Base-by-base conservation (phyloP, 2,113 vertebrate genomes). In the Drymodes brunneopygia region DNA sequence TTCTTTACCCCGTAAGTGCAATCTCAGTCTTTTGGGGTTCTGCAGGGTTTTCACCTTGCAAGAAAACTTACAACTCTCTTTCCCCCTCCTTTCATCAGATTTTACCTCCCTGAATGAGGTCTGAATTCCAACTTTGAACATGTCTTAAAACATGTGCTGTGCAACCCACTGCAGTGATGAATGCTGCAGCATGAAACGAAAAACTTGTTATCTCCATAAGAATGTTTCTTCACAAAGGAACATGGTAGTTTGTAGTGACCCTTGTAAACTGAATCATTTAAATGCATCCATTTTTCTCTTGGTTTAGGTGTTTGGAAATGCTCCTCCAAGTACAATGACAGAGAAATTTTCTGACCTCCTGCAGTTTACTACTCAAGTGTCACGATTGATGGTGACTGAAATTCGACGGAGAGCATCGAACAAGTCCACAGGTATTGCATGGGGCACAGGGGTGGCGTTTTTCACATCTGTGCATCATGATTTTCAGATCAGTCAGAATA, bases 331-430 rank as follows among this genome's bases (percentile, higher is more conserved):
- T 98, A 99, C 98, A 90, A 99, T 99, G 99, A 99, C 97, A 53
- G 99, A 99, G 97, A 99, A 99, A 93, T 99, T 99, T 96, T 99
- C 99, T 28, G 99, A 99, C 97, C 98, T 99, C 95, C 98, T 99
- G 81, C 99, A 99, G 98, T 99, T 99, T 98, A 99, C 99, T 96
- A 99, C 99, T 61, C 99, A 99, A 98, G 99, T 99, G 58, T 99
- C 99, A 56, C 98, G 99, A 57, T 95, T 99, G 84, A 99, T 99
- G 99, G 99, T 99, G 97, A 99, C 99, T 2, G 99, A 99, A 98
- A 99, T 99, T 97, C 98, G 99, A 86, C 98, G 99, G 80, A 98
- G 99, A 96, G 99, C 99, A 35, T 99, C 99, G 0, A 99, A 99
- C 92, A 99, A 99, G 95, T 99, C 99, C 86, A 99, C 99, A 98